Evolutionary conservation across 2,888 invertebrate species (phyloP).

Genomic region (Caenorhabditis sulstoni): DNA sequence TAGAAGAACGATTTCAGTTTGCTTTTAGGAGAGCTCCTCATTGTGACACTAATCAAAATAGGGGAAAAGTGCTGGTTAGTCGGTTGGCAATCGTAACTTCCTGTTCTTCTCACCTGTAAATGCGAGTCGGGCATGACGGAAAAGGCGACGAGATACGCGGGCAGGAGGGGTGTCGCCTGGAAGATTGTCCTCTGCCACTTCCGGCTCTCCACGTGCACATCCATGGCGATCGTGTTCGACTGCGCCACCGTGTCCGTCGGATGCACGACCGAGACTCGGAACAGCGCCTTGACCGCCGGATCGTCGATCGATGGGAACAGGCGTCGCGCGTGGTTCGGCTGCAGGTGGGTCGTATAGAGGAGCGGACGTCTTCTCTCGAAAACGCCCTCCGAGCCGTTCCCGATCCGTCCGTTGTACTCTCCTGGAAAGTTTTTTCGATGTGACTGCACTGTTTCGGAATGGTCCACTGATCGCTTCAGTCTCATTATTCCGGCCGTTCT

Average conservation of each 20-base stretch:
- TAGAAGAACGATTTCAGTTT: too few relatives aligned
- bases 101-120: constrained; percentile 55
- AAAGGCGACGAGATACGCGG: constrained; percentile 69
- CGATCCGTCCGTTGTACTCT: constrained; percentile 62
- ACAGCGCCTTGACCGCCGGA: constrained; percentile 66
- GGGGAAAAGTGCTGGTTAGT: too few relatives aligned
- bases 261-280: constrained; percentile 65
- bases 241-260: constrained; percentile 66
- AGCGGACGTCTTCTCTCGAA: constrained; percentile 46
- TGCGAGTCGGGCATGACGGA: constrained; percentile 67
- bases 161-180: constrained; percentile 66
- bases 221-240: constrained; percentile 69
- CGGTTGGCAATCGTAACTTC: neutral
- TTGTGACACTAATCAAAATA: too few relatives aligned
- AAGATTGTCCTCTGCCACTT: constrained; percentile 69
- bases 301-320: constrained; percentile 69
- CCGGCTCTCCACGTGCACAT: constrained; percentile 64
- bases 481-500: too few relatives aligned
- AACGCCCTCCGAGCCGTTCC: constrained; percentile 56
- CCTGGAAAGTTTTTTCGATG: too few relatives aligned
- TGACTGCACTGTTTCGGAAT: too few relatives aligned
- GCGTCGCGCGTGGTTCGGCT: constrained; percentile 66
- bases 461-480: too few relatives aligned
- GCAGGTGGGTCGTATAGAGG: constrained; percentile 67
- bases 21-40: too few relatives aligned